phyloP scores from a whole-genome alignment of 2,797 vertebrate species.

The Chlorospingus flavigularis region DNA sequence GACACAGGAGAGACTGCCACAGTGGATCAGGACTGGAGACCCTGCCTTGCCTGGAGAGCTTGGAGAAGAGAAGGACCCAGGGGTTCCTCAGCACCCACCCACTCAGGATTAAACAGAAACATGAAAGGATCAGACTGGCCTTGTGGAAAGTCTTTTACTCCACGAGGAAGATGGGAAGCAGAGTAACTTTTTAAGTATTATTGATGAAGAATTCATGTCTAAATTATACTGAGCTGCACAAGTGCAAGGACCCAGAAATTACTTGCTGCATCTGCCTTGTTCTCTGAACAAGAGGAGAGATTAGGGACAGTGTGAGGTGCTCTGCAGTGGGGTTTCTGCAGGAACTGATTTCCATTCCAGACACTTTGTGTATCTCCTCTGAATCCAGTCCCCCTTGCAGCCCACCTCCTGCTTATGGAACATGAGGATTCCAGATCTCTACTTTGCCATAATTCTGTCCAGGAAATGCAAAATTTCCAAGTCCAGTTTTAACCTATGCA shows the following conservation, averaged over 20 bases:
- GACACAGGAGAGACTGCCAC: neutral
- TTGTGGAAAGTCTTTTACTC: neutral
- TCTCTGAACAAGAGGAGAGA: neutral
- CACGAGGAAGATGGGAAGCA: neutral
- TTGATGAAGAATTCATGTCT: neutral
- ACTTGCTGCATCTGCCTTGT: neutral
- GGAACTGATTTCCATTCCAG: neutral
- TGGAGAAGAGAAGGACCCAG: neutral
- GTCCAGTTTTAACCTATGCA: neutral
- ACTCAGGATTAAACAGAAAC: neutral
- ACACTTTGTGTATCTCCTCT: neutral
- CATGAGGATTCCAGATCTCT: fast-evolving
- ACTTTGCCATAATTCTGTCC: neutral
- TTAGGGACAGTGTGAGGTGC: neutral
- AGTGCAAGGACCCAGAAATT: neutral
- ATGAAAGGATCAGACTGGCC: neutral
- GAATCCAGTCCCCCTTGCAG: neutral
- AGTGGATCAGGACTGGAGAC: neutral
- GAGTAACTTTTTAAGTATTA: too few species aligned
- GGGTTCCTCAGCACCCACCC: neutral
- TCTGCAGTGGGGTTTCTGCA: neutral
- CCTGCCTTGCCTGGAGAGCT: neutral
- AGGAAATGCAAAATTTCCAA: neutral
- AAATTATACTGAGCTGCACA: neutral
- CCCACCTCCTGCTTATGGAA: neutral